A percentile compares a stretch with the other conserved stretches of the same genome.
These are phyloP conservation scores for Athalia cordata DNA, from an alignment of 2,888 invertebrate species.

Conservation along the genomic window DNA sequence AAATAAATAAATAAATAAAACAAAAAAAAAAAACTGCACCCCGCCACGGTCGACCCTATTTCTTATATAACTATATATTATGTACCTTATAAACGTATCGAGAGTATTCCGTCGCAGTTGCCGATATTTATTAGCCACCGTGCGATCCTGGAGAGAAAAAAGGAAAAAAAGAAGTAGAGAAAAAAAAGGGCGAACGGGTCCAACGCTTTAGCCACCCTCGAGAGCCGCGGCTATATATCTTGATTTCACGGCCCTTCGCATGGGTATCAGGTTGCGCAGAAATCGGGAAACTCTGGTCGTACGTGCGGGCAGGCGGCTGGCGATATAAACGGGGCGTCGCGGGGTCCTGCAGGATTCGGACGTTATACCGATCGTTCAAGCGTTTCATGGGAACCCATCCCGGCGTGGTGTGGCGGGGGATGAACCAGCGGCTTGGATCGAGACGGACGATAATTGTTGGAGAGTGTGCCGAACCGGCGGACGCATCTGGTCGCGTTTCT, in stretches of 20 bases:
- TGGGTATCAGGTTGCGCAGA: constrained; percentile 71
- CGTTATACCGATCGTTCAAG: constrained; percentile 13
- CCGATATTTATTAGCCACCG: constrained; percentile 66
- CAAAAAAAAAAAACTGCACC: constrained; percentile 41
- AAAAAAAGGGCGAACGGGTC: constrained; percentile 19
- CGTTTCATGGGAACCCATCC: constrained; percentile 28
- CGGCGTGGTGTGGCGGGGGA: too few relatives aligned
- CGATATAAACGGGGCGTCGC: background rate
- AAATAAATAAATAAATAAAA: too few relatives aligned
- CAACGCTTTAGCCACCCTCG: constrained; percentile 50
- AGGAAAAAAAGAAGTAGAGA: constrained; percentile 29
- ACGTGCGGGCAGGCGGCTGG: constrained; percentile 1
- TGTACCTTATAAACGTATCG: constrained; percentile 44
- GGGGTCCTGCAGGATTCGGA: constrained; percentile 6
- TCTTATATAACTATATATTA: background rate
- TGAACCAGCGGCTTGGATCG: background rate
- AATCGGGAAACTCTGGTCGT: constrained; percentile 68
- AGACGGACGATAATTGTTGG: constrained; percentile 29
- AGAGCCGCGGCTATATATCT: constrained; percentile 67
- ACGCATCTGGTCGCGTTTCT: constrained; percentile 35
- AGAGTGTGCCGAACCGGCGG: constrained; percentile 12
- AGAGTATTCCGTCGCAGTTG: constrained; percentile 52
- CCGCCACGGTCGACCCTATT: constrained; percentile 40
- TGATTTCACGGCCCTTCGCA: constrained; percentile 72
- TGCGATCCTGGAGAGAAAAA: constrained; percentile 38